Percentiles rank a stretch among this genome's conserved stretches.
These are phyloP conservation scores for Sebastes hubbsi DNA, from an alignment of 2,797 vertebrate species.

Conservation along the genomic window DNA sequence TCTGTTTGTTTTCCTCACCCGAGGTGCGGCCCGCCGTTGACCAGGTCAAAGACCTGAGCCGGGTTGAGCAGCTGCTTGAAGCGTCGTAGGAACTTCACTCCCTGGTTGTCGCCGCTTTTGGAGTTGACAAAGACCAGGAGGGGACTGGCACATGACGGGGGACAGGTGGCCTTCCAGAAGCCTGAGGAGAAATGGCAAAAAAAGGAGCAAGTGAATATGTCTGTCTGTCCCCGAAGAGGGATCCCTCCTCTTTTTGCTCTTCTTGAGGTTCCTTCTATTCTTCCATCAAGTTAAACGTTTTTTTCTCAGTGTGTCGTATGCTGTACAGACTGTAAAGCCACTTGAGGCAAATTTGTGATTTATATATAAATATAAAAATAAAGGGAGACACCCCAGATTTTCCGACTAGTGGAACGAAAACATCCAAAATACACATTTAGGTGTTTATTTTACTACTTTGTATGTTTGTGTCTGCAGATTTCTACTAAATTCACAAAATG, in stretches of 20 bases:
- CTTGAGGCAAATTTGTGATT: too few relatives aligned
- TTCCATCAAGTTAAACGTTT: neutral
- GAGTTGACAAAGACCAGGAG: slow-evolving; percentile 99
- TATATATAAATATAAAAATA: too few relatives aligned
- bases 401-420: too few relatives aligned
- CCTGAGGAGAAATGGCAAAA: slow-evolving; percentile 75
- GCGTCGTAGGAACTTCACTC: slow-evolving; percentile 96
- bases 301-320: rapidly evolving
- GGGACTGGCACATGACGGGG: slow-evolving; percentile 96
- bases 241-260: neutral
- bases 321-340: too few relatives aligned
- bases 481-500: too few relatives aligned
- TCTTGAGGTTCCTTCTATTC: neutral
- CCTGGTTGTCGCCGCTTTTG: slow-evolving; percentile 99
- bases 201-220: neutral
- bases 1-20: slow-evolving; percentile 84
- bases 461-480: too few relatives aligned
- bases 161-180: slow-evolving; percentile 98
- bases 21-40: slow-evolving; percentile 97
- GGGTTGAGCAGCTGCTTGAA: slow-evolving; percentile 99
- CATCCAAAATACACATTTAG: too few relatives aligned
- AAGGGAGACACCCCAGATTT: too few relatives aligned
- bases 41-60: slow-evolving; percentile 98
- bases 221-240: neutral
- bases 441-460: too few relatives aligned